These are phyloP conservation scores for Pecten maximus DNA, from an alignment of 2,888 invertebrate genomes.

Conservation along the genomic window DNA sequence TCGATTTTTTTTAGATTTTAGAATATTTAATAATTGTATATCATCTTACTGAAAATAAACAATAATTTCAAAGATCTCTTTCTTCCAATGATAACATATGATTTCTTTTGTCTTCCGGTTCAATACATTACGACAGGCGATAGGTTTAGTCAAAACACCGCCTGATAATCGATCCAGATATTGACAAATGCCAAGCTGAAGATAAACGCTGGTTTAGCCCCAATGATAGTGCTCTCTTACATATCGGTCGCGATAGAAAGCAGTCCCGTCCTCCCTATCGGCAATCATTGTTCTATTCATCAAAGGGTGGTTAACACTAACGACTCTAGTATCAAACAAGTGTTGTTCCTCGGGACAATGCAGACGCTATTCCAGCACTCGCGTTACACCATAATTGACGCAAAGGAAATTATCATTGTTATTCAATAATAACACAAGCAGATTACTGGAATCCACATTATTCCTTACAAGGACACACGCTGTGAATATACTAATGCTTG, in stretches of 20 bases:
- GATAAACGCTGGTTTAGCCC: neutral
- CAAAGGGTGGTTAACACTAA: neutral
- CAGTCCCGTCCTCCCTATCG: neutral
- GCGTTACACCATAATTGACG: neutral
- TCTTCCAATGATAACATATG: neutral
- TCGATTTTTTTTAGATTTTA: too few species aligned
- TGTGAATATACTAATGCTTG: neutral
- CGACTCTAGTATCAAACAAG: neutral
- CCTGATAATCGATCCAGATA: neutral
- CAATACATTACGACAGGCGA: neutral
- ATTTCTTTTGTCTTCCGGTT: neutral
- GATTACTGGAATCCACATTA: neutral
- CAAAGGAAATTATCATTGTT: neutral
- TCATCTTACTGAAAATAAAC: neutral
- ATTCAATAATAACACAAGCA: neutral
- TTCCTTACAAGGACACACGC: neutral
- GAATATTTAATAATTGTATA: too few species aligned
- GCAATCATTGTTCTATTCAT: neutral
- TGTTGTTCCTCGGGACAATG: neutral
- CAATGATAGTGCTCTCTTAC: neutral
- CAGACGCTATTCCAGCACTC: neutral
- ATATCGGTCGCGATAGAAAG: neutral
- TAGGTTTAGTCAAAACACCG: neutral
- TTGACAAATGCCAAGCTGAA: neutral
- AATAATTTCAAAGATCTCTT: neutral